These are phyloP conservation scores for Eristalis intricaria DNA, from an alignment of 2,888 invertebrate genomes.

Conservation along the genomic window DNA sequence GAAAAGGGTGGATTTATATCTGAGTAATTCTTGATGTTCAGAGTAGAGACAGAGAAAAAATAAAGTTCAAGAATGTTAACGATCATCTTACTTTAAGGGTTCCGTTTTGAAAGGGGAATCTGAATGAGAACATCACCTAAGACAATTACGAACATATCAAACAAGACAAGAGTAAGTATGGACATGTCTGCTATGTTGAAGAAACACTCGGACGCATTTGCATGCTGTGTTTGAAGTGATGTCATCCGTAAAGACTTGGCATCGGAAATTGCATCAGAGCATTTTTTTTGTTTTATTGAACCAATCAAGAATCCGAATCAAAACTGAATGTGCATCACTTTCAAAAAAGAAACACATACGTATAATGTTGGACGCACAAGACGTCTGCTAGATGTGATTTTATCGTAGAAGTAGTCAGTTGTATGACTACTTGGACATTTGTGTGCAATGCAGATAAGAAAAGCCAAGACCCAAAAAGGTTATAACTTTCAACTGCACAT, in stretches of 20 bases:
- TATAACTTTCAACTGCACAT: not conserved
- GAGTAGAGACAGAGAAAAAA: not conserved
- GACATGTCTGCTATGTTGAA: not conserved
- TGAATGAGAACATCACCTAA: not conserved
- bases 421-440: not conserved
- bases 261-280: not conserved
- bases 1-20: conserved; percentile 45
- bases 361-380: not conserved
- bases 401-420: not conserved
- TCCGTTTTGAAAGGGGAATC: conserved; percentile 6
- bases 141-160: not conserved
- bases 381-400: not conserved
- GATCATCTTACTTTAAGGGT: conserved; percentile 9
- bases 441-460: not conserved
- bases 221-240: not conserved
- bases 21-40: conserved; percentile 2
- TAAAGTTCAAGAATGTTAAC: not conserved
- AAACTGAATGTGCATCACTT: not conserved
- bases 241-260: not conserved
- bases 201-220: not conserved
- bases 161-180: not conserved
- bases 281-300: not conserved
- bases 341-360: not conserved
- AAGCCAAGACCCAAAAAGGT: not conserved
- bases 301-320: not conserved